phyloP scores from a whole-genome alignment of 64 coral and sea anemone species.

The Dendrophyllia cribrosa region DNA sequence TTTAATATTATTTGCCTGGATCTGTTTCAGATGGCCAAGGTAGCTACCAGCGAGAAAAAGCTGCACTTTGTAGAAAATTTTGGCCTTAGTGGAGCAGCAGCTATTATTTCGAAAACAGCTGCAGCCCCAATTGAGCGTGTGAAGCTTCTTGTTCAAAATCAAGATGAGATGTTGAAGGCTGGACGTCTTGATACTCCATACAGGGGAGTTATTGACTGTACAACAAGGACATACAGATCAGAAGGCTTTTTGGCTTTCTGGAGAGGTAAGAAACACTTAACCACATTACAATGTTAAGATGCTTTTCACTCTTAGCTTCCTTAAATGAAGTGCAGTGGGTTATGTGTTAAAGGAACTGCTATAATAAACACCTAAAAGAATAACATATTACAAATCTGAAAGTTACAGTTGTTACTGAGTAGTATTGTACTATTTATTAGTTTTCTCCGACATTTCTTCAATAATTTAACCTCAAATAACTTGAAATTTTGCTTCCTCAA shows the following conservation, averaged over 20 bases:
- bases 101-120: conserved; percentile 96
- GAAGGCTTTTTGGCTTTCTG: conserved; percentile 92
- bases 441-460: background rate
- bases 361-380: too few relatives aligned
- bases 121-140: conserved; percentile 98
- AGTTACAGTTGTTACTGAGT: too few relatives aligned
- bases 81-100: conserved; percentile 97
- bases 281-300: too few relatives aligned
- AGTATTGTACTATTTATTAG: too few relatives aligned
- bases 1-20: too few relatives aligned
- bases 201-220: conserved; percentile 95
- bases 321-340: too few relatives aligned
- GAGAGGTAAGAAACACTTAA: conserved; percentile 71
- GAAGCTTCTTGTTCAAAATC: conserved; percentile 97
- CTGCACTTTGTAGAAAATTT: conserved; percentile 96
- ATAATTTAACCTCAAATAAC: background rate
- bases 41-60: conserved; percentile 65
- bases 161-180: conserved; percentile 99
- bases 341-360: too few relatives aligned
- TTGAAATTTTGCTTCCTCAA: background rate
- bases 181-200: conserved; percentile 87
- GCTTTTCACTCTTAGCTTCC: too few relatives aligned
- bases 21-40: conserved; percentile 37
- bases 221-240: conserved; percentile 76
- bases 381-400: too few relatives aligned